phyloP scores from a whole-genome alignment of 1,140 invertebrate genomes.

The Cherax quadricarinatus region DNA sequence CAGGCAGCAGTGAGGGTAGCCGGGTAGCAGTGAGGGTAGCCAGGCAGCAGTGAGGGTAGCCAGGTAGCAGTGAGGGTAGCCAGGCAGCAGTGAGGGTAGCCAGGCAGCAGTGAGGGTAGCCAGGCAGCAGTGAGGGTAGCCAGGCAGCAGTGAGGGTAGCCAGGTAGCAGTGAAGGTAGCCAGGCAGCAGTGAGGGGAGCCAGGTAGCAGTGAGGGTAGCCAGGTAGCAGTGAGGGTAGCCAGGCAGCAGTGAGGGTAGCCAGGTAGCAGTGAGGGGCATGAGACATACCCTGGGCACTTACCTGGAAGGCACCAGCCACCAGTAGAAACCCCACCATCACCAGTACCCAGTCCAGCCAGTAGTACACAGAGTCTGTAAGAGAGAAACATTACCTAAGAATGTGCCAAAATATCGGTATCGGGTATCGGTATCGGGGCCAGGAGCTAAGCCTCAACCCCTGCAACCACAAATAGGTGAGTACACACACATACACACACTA shows the following conservation, averaged over 20 bases:
- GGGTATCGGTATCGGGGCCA: no score
- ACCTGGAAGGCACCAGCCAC: constrained; percentile 56
- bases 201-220: not conserved
- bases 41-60: no score
- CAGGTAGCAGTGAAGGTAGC: not conserved
- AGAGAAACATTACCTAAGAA: not conserved
- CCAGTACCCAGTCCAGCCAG: constrained; percentile 55
- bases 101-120: not conserved
- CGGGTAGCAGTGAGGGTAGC: no score
- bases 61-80: not conserved
- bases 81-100: not conserved
- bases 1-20: no score
- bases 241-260: no score
- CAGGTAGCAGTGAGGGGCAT: no score
- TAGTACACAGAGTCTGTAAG: constrained; percentile 8
- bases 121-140: not conserved
- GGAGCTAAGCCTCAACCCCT: no score
- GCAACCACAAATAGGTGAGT: no score
- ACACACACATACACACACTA: no score
- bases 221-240: not conserved
- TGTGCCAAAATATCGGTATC: no score
- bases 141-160: not conserved
- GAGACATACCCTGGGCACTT: not conserved
- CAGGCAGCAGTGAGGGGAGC: not conserved
- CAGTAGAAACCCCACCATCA: constrained; percentile 56